Conservation (phyloP, 2,797 vertebrate genomes). For the Sebastes taczanowskii region DNA sequence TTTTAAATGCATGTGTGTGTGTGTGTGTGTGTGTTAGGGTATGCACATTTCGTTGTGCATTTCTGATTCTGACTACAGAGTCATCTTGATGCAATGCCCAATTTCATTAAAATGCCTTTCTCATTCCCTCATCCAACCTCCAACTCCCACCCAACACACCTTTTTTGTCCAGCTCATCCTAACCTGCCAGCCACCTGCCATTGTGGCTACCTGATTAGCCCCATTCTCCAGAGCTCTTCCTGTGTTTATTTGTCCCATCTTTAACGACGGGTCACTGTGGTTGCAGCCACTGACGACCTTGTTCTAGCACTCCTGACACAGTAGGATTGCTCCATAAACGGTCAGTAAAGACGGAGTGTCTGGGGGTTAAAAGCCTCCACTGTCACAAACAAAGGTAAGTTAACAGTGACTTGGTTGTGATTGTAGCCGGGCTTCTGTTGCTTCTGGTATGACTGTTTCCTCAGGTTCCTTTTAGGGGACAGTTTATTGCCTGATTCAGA, state of each 20-base stretch:
- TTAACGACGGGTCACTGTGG: constrained; percentile 72
- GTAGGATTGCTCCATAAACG: constrained; percentile 76
- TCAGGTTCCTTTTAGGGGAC: constrained; percentile 36
- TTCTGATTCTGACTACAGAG: constrained; percentile 2
- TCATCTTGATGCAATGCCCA: neutral
- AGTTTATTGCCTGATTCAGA: constrained; percentile 51
- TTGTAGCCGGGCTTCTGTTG: constrained; percentile 58
- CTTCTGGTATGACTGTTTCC: constrained; percentile 27
- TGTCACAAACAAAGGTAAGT: constrained; percentile 77
- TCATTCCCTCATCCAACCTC: neutral
- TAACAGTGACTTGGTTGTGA: constrained; percentile 69
- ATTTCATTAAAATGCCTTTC: constrained; percentile 1
- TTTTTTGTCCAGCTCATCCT: neutral
- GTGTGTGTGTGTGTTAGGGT: constrained; percentile 4
- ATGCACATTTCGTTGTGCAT: neutral
- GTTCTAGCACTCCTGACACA: constrained; percentile 74
- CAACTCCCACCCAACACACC: neutral
- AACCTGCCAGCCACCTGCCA: constrained; percentile 34
- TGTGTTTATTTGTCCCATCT: constrained; percentile 75
- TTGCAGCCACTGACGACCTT: constrained; percentile 76
- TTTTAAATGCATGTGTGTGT: neutral
- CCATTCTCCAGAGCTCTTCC: constrained; percentile 50
- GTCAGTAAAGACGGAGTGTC: constrained; percentile 66
- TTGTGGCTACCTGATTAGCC: constrained; percentile 53
- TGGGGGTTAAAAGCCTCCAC: constrained; percentile 64